These are phyloP conservation scores for Notechis scutatus DNA, from an alignment of 2,113 vertebrate genomes.

Conservation along the genomic window DNA sequence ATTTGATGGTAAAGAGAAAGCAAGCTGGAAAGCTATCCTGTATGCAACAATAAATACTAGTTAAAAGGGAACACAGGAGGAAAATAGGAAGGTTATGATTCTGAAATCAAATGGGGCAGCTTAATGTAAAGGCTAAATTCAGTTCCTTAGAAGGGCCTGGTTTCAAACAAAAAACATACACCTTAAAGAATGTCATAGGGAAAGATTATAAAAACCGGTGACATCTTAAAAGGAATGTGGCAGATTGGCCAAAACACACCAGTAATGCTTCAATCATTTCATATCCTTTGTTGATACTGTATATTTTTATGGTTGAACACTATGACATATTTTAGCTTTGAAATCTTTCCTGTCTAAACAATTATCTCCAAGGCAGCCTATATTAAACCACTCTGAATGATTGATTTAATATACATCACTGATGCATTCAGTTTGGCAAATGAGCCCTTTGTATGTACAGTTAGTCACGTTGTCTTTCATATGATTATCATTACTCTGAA, in stretches of 20 bases:
- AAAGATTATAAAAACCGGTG: background rate
- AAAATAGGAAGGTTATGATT: background rate
- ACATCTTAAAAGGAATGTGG: background rate
- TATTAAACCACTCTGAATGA: background rate
- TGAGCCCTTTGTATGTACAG: background rate
- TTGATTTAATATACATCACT: background rate
- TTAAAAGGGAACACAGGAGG: background rate
- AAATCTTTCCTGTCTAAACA: background rate
- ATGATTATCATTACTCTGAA: background rate
- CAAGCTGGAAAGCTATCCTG: background rate
- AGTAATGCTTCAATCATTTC: background rate
- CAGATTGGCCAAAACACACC: background rate
- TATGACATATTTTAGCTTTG: conserved; percentile 10
- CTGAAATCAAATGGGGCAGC: no score
- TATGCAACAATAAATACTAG: background rate
- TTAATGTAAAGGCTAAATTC: background rate
- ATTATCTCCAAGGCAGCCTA: background rate
- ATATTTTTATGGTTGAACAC: conserved; percentile 11
- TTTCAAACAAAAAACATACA: background rate
- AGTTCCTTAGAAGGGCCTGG: background rate
- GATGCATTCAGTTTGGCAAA: background rate
- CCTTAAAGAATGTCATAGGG: background rate
- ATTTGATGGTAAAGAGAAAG: background rate
- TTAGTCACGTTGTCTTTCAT: background rate
- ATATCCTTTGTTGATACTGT: background rate